Conservation (phyloP, 2,113 vertebrate species). For the Nibea coibor region DNA sequence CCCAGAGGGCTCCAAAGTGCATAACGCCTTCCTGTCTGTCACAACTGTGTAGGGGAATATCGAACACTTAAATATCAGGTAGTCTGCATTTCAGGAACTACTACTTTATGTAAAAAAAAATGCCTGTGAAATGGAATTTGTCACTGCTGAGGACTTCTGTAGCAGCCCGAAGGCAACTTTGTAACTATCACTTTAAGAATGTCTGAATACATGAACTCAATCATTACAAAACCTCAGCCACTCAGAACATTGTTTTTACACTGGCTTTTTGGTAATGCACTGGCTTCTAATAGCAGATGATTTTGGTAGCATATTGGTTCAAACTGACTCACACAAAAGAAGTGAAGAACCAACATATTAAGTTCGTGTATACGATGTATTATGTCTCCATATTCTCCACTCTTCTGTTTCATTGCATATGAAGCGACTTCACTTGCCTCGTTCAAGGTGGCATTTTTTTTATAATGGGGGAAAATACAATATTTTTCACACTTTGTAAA, state of each 20-base stretch:
- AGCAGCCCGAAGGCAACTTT: conserved; percentile 47
- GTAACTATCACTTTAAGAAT: conserved; percentile 35
- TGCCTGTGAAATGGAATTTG: conserved; percentile 18
- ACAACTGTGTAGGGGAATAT: conserved; percentile 90
- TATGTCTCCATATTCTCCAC: conserved; percentile 25
- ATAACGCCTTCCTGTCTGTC: conserved; percentile 97
- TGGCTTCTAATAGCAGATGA: conserved; percentile 27
- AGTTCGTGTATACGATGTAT: conserved; percentile 32
- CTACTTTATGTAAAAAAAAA: conserved; percentile 20
- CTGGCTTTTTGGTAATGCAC: conserved; percentile 37
- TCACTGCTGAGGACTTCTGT: conserved; percentile 52
- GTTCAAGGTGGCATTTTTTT: conserved; percentile 92
- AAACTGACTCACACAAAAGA: conserved; percentile 15
- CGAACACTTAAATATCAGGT: conserved; percentile 26
- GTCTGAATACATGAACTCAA: conserved; percentile 12
- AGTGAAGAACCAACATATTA: conserved; percentile 33
- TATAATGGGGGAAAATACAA: conserved; percentile 71
- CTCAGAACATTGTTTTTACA: conserved; percentile 38
- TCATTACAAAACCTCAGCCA: conserved; percentile 40
- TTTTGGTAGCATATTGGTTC: conserved; percentile 63
- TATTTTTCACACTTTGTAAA: conserved; percentile 94
- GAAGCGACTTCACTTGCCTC: conserved; percentile 92
- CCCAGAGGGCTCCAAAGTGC: conserved; percentile 91
- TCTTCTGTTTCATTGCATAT: conserved; percentile 70
- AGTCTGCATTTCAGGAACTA: conserved; percentile 39